phyloP scores from a whole-genome alignment of 2,797 vertebrate species.

The Sebastes kiyomatsui region DNA sequence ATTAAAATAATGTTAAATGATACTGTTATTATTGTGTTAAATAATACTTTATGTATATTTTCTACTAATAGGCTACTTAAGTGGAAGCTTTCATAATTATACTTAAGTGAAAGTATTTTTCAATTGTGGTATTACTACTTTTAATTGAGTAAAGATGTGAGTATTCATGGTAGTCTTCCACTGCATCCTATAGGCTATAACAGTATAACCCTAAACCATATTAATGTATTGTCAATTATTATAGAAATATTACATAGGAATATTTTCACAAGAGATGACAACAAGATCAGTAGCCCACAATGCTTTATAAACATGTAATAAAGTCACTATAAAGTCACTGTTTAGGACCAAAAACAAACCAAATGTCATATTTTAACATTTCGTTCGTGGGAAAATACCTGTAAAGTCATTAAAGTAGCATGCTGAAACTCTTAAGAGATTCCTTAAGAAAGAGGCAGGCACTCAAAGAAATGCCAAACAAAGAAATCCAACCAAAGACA shows the following conservation, averaged over 20 bases:
- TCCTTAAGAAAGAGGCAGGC: slow-evolving; percentile 13
- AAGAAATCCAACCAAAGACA: slow-evolving; percentile 67
- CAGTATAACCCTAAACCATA: background rate
- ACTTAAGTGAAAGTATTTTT: background rate
- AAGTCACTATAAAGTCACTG: background rate
- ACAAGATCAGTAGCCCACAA: background rate
- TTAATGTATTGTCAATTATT: no score
- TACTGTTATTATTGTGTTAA: background rate
- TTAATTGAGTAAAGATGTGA: background rate
- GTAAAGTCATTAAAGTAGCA: background rate
- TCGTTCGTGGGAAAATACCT: background rate
- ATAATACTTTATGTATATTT: background rate
- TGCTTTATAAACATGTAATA: background rate
- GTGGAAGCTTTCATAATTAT: background rate
- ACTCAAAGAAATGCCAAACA: slow-evolving; percentile 65
- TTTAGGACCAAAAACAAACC: background rate
- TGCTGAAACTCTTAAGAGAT: background rate
- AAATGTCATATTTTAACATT: background rate
- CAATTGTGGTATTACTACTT: background rate
- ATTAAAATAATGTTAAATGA: background rate
- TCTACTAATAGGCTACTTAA: background rate
- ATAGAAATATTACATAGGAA: background rate
- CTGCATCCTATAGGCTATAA: background rate
- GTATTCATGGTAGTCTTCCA: background rate
- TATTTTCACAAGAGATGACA: background rate